phyloP scores from a whole-genome alignment of 2,113 vertebrate genomes.

The Hemiscyllium ocellatum region DNA sequence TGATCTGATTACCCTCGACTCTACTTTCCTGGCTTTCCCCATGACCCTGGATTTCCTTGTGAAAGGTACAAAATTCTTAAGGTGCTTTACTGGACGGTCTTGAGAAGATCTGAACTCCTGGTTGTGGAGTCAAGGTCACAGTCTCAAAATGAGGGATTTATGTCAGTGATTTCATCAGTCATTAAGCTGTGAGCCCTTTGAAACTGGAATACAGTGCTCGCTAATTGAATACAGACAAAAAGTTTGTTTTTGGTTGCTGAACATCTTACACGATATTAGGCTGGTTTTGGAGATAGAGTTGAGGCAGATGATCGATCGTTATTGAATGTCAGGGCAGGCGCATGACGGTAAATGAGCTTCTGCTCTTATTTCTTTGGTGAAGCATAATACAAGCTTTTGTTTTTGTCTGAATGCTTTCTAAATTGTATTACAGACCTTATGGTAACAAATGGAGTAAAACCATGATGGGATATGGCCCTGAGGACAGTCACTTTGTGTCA shows the following conservation, averaged over 20 bases:
- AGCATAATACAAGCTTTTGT: background rate
- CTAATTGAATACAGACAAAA: background rate
- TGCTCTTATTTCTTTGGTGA: background rate
- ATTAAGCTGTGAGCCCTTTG: background rate
- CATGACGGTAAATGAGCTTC: background rate
- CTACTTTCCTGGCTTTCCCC: too few relatives aligned
- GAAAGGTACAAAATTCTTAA: too few relatives aligned
- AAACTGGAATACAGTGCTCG: background rate
- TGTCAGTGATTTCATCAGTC: background rate
- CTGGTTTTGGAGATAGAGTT: background rate
- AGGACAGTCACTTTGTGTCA: constrained; percentile 85
- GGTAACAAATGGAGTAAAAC: constrained; percentile 99
- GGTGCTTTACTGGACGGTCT: too few relatives aligned
- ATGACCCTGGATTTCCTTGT: too few relatives aligned
- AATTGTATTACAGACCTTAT: constrained; percentile 68
- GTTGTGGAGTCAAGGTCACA: too few relatives aligned
- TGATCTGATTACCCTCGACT: too few relatives aligned
- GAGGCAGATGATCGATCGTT: background rate
- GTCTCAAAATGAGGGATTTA: background rate
- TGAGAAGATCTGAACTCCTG: too few relatives aligned
- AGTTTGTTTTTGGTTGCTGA: too few relatives aligned
- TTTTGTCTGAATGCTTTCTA: background rate
- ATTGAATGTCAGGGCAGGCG: background rate
- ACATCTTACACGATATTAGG: background rate
- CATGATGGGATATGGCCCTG: constrained; percentile 90